These are phyloP conservation scores for Nymphalis urticae DNA, from an alignment of 2,888 invertebrate genomes.

Conservation along the genomic window DNA sequence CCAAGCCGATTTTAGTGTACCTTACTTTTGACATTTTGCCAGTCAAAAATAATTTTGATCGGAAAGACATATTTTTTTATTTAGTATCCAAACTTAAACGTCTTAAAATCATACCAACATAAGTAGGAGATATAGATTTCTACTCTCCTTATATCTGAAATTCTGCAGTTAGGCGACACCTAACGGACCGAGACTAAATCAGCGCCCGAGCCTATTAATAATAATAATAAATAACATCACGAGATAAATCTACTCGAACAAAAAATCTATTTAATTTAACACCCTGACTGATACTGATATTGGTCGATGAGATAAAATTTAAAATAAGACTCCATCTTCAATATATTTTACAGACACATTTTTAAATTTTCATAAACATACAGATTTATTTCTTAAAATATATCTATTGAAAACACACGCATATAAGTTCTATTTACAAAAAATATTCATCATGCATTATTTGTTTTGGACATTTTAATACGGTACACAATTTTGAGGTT, in stretches of 20 bases:
- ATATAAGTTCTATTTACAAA: slow-evolving; percentile 11
- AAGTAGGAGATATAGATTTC: too few species aligned
- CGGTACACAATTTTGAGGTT: neutral
- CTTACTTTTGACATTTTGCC: too few species aligned
- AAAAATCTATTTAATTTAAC: slow-evolving; percentile 9
- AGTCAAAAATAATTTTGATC: too few species aligned
- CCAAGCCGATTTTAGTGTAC: too few species aligned
- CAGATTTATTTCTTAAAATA: slow-evolving; percentile 14
- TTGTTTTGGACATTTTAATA: neutral
- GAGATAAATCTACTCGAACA: neutral
- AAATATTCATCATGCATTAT: slow-evolving; percentile 12
- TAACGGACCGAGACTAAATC: too few species aligned
- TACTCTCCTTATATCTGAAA: too few species aligned
- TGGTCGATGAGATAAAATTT: slow-evolving; percentile 13
- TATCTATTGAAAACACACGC: slow-evolving; percentile 6
- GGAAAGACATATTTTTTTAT: too few species aligned
- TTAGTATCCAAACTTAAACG: too few species aligned
- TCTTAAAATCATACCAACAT: too few species aligned
- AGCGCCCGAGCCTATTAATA: neutral
- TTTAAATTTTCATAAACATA: slow-evolving; percentile 1
- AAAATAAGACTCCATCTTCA: neutral
- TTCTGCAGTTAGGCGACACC: too few species aligned
- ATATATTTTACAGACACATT: neutral
- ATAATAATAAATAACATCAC: neutral
- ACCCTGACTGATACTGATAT: slow-evolving; percentile 13